A percentile compares a stretch with the other conserved stretches of the same genome.
phyloP scores from a whole-genome alignment of 2,888 invertebrate species.

The Melieria picta region DNA sequence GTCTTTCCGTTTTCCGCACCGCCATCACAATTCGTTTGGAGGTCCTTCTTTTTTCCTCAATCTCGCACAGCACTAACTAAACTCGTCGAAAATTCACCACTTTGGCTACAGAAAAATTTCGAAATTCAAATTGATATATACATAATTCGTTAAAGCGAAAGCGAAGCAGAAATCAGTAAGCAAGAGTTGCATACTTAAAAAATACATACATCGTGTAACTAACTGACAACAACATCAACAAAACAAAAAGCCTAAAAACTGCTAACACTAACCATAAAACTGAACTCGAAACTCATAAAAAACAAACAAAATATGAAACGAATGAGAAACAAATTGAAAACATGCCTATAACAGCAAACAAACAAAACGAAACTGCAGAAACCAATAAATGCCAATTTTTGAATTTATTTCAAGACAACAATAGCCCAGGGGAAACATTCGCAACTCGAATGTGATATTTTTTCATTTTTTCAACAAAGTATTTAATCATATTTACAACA shows the following conservation, averaged over 20 bases:
- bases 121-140: slow-evolving; percentile 60
- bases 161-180: slow-evolving; percentile 18
- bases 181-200: slow-evolving; percentile 40
- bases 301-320: slow-evolving; percentile 14
- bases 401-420: slow-evolving; percentile 63
- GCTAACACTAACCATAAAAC: slow-evolving; percentile 17
- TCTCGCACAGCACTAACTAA: background rate
- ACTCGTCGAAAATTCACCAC: slow-evolving; percentile 25
- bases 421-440: slow-evolving; percentile 66
- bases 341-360: slow-evolving; percentile 41
- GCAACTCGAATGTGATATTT: slow-evolving; percentile 66
- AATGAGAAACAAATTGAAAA: slow-evolving; percentile 38
- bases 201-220: slow-evolving; percentile 36
- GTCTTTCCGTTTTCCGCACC: too few relatives aligned
- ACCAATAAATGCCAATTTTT: slow-evolving; percentile 51
- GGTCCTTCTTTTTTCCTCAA: too few relatives aligned
- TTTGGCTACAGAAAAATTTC: slow-evolving; percentile 51
- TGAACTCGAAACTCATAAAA: slow-evolving; percentile 7
- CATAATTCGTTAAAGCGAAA: slow-evolving; percentile 41
- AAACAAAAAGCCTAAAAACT: slow-evolving; percentile 32
- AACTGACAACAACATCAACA: slow-evolving; percentile 28
- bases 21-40: too few relatives aligned
- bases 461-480: slow-evolving; percentile 40
- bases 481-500: slow-evolving; percentile 27
- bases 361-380: slow-evolving; percentile 19